These are phyloP conservation scores for Ceratoteleas bidentatus DNA, from an alignment of 1,140 invertebrate species.

Conservation along the genomic window DNA sequence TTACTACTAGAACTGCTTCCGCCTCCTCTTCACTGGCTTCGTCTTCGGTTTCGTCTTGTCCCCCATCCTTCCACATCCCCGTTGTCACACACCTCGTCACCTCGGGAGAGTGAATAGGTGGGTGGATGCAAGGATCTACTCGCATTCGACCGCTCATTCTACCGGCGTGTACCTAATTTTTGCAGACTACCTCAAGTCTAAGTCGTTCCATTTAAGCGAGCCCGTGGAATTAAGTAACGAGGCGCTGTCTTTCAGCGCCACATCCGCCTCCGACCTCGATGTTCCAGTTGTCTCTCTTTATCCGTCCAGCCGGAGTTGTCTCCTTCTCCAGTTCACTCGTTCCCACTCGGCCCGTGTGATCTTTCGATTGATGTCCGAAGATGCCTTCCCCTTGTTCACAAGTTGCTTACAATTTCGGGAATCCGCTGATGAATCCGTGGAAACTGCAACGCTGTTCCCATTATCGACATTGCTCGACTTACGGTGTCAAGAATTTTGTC, in stretches of 20 bases:
- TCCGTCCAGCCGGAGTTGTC: conserved; percentile 40
- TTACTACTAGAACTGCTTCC: too few species aligned
- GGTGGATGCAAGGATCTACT: conserved; percentile 54
- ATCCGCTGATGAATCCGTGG: conserved; percentile 17
- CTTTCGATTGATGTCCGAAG: conserved; percentile 51
- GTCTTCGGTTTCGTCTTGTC: conserved; percentile 2
- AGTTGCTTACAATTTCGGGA: conserved; percentile 35
- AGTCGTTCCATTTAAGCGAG: conserved; percentile 78
- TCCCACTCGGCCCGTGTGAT: conserved; percentile 45
- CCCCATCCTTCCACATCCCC: conserved; percentile 1
- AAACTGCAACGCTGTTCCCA: conserved; percentile 22
- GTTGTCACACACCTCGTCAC: neutral
- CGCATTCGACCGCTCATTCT: conserved; percentile 46
- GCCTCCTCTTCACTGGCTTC: neutral
- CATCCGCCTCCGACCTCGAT: conserved; percentile 70
- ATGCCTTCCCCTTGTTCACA: conserved; percentile 33
- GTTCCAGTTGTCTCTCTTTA: conserved; percentile 49
- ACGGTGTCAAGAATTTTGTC: neutral
- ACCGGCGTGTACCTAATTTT: conserved; percentile 74
- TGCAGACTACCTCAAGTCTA: conserved; percentile 76
- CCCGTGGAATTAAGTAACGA: conserved; percentile 77
- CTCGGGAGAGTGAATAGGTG: conserved; percentile 41
- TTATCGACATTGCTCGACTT: neutral
- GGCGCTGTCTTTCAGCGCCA: conserved; percentile 75
- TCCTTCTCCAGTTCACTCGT: conserved; percentile 21